Percentiles rank a stretch among this genome's conserved stretches.
phyloP scores from a whole-genome alignment of 1,140 invertebrate genomes.

The Drosophila grimshawi region DNA sequence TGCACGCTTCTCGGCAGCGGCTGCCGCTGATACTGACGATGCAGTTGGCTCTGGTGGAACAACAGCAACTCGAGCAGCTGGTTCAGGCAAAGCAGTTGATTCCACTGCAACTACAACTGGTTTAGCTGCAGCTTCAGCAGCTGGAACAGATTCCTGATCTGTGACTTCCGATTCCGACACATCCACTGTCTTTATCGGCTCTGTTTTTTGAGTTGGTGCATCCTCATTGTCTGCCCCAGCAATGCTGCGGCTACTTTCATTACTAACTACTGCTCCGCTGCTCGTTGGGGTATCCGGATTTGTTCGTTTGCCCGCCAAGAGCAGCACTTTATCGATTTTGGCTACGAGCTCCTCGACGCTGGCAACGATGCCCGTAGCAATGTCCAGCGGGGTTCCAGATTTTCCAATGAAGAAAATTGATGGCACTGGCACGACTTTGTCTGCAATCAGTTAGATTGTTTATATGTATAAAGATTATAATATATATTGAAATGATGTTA shows the following conservation, averaged over 20 bases:
- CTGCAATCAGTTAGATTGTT: slow-evolving; percentile 83
- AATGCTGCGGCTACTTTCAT: slow-evolving; percentile 30
- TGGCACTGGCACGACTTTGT: slow-evolving; percentile 92
- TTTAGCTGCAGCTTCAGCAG: background rate
- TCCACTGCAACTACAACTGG: background rate
- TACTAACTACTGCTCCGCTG: background rate
- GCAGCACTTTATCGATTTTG: slow-evolving; percentile 86
- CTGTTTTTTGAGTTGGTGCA: background rate
- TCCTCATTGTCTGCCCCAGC: slow-evolving; percentile 48
- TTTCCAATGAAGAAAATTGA: slow-evolving; percentile 94
- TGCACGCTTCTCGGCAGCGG: slow-evolving; percentile 33
- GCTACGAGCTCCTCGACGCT: slow-evolving; percentile 84
- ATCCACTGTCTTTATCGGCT: background rate
- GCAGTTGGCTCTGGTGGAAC: background rate
- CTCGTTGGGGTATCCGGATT: slow-evolving; percentile 62
- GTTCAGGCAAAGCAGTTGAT: background rate
- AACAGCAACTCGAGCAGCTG: background rate
- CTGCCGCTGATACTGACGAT: slow-evolving; percentile 13
- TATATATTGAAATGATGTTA: too few relatives aligned
- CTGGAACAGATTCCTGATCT: background rate
- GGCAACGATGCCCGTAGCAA: slow-evolving; percentile 87
- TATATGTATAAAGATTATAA: background rate
- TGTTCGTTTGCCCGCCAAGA: slow-evolving; percentile 66
- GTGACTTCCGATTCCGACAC: background rate
- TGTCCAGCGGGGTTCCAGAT: slow-evolving; percentile 90